Percentiles rank a stretch among this genome's conserved stretches.
Evolutionary conservation across 2,113 vertebrate species (phyloP).

Genomic region (Nothocercus julius): DNA sequence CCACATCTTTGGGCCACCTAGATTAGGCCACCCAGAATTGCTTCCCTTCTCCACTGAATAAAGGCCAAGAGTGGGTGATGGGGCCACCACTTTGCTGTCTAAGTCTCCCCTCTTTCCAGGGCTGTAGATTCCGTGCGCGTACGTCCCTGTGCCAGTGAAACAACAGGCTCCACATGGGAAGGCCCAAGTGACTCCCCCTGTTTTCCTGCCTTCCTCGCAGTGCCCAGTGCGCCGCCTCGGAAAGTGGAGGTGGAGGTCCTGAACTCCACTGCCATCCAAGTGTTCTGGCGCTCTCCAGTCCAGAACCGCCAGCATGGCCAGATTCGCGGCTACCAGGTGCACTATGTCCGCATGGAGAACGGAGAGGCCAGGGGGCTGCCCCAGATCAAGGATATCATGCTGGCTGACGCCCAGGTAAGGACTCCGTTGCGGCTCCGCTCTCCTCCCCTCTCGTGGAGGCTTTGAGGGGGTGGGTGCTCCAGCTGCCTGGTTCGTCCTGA

Average conservation of each 20-base stretch:
- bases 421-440: rapidly evolving
- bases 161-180: rapidly evolving
- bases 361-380: slow-evolving; percentile 93
- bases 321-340: slow-evolving; percentile 98
- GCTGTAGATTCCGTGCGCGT: rapidly evolving
- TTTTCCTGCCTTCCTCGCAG: slow-evolving; percentile 65
- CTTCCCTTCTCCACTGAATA: neutral
- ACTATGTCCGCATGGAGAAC: slow-evolving; percentile 94
- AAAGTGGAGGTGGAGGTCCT: slow-evolving; percentile 95
- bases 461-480: neutral
- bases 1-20: rapidly evolving
- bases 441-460: neutral
- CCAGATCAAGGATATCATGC: slow-evolving; percentile 96
- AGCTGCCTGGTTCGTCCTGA: neutral
- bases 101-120: neutral
- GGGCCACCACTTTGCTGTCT: rapidly evolving
- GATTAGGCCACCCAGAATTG: neutral
- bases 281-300: slow-evolving; percentile 93
- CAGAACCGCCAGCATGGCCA: slow-evolving; percentile 94
- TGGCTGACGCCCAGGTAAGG: slow-evolving; percentile 95
- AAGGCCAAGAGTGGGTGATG: rapidly evolving
- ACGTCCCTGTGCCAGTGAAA: neutral
- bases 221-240: slow-evolving; percentile 93
- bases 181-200: neutral
- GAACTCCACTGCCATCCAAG: slow-evolving; percentile 93